Conservation (phyloP, 2,797 vertebrate genomes). For the Serranus cabrilla region DNA sequence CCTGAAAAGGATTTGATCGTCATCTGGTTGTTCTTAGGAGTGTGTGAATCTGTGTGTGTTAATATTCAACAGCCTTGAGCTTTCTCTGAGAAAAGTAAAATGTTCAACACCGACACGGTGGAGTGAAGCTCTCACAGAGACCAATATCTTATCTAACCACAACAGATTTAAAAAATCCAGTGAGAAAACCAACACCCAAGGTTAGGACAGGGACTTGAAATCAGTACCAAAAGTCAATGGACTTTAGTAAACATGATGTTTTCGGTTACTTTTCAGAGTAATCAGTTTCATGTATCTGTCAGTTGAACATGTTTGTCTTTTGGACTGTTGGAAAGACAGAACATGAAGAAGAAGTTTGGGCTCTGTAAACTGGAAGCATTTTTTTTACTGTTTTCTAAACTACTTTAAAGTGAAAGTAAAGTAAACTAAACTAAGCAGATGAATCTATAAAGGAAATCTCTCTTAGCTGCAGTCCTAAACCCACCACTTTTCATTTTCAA, state of each 20-base stretch:
- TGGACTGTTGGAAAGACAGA: too few relatives aligned
- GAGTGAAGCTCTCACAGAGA: constrained; percentile 10
- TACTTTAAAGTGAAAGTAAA: neutral
- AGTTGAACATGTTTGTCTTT: too few relatives aligned
- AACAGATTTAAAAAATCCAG: neutral
- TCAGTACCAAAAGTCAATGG: neutral
- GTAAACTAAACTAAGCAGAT: neutral
- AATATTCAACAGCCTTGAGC: constrained; percentile 44
- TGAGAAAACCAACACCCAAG: neutral
- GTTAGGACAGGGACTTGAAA: neutral
- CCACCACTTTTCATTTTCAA: constrained; percentile 20
- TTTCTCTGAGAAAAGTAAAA: constrained; percentile 38
- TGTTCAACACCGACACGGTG: constrained; percentile 24
- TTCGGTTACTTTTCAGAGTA: neutral
- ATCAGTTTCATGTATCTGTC: too few relatives aligned
- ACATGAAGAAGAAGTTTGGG: neutral
- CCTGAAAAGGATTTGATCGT: constrained; percentile 39
- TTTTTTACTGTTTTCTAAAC: too few relatives aligned
- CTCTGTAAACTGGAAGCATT: neutral
- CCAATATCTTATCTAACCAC: constrained; percentile 9
- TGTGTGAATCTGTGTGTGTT: constrained; percentile 49
- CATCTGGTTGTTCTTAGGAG: constrained; percentile 50
- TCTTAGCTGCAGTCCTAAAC: neutral
- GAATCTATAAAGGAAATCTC: neutral
- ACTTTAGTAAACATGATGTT: neutral